phyloP scores from a whole-genome alignment of 1,140 invertebrate genomes.

The Bathynomus jamesi region DNA sequence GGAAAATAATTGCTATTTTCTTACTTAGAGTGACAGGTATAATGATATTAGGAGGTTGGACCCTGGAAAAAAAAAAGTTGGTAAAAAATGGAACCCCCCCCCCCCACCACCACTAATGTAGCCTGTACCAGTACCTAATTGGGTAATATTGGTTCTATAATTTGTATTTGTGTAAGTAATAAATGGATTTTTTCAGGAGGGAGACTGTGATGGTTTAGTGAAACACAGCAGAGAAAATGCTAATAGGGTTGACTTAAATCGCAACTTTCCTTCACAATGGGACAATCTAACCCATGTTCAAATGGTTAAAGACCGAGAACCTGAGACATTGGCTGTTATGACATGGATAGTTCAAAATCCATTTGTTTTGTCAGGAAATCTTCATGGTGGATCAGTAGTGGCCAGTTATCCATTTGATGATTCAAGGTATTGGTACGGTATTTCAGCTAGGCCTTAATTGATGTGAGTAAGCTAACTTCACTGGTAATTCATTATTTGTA shows the following conservation, averaged over 20 bases:
- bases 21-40: no score
- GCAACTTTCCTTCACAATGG: constrained; percentile 63
- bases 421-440: constrained; percentile 55
- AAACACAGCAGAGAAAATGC: constrained; percentile 68
- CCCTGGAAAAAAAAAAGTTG: no score
- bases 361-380: constrained; percentile 83
- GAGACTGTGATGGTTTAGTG: constrained; percentile 60
- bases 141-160: no score
- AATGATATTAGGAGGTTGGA: no score
- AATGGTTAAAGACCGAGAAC: constrained; percentile 51
- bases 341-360: constrained; percentile 72
- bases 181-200: constrained; percentile 72
- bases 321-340: constrained; percentile 89
- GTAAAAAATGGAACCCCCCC: no score
- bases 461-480: not conserved
- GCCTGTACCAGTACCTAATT: no score
- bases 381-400: constrained; percentile 85
- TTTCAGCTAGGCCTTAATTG: not conserved
- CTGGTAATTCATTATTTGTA: no score
- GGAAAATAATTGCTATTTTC: no score
- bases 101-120: no score
- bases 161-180: no score
- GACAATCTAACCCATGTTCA: constrained; percentile 6
- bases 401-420: constrained; percentile 85
- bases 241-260: constrained; percentile 69